Evolutionary conservation across 2,113 vertebrate species (phyloP).

Genomic region (Mirza zaza): DNA sequence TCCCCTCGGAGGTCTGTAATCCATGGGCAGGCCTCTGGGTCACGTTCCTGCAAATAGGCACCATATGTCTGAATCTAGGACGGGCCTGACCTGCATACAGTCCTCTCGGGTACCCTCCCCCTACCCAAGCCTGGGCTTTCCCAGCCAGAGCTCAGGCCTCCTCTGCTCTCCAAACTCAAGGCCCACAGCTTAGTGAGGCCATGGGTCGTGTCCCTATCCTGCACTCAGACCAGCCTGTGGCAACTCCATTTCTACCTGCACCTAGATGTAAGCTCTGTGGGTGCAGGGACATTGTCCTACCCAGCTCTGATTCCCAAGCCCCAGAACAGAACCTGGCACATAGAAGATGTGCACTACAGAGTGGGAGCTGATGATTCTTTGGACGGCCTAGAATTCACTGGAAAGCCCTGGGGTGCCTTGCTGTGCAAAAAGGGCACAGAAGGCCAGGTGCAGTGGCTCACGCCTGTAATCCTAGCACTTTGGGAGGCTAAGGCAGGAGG

Average conservation of each 20-base stretch:
- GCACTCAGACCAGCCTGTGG: neutral
- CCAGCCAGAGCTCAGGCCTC: neutral
- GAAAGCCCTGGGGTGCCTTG: neutral
- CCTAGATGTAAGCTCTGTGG: neutral
- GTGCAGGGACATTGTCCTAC: neutral
- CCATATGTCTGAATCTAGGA: neutral
- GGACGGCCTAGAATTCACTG: neutral
- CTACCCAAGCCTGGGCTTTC: accelerated
- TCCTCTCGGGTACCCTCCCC: neutral
- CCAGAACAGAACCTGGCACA: neutral
- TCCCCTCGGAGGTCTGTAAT: neutral
- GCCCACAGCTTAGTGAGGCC: neutral
- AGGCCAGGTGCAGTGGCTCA: too few relatives aligned
- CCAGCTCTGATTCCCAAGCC: neutral
- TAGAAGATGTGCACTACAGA: accelerated
- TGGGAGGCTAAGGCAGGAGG: too few relatives aligned
- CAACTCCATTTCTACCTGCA: neutral
- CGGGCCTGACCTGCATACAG: accelerated
- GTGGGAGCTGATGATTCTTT: neutral
- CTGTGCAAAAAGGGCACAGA: too few relatives aligned
- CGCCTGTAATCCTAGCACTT: too few relatives aligned
- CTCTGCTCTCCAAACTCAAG: neutral
- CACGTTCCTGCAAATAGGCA: too few relatives aligned
- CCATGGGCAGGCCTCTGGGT: too few relatives aligned
- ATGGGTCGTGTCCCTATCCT: accelerated